Evolutionary conservation across 2,888 invertebrate genomes (phyloP), one percentile per base, ranked within the genome.

Genomic region (Drosophila pegasa): DNA sequence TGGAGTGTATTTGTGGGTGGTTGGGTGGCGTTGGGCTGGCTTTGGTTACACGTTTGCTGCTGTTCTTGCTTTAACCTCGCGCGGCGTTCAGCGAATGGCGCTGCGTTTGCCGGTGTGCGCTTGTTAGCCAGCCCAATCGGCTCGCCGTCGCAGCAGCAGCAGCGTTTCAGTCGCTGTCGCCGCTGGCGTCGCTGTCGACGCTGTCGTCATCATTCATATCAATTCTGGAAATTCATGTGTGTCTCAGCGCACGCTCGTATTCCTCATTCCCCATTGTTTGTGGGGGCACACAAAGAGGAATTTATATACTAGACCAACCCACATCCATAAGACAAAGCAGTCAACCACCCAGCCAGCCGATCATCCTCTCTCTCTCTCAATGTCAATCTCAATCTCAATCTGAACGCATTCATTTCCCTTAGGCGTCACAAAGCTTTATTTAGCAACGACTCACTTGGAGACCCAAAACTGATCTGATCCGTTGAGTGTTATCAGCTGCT

Each of bases 61-160:
- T 71, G 37, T 70, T 68, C 74, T 59, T 80, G 85, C 78, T 85
- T 76, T 64, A 66, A 75, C 71, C 64, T 75, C 61, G 80, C 83
- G 35, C 77, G 86, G 73, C 65, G 64, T 83, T 76, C 73, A 69
- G 55, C 83, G 86, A 87, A 82, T 82, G 88, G 58, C 71, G 61
- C 51, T 58, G 43, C 59, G 65, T 59, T 83, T 71, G 71, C 86
- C 82, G 87, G 68, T 84, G 71, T 55, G 61, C 70, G 71, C 66
- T 85, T 87, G 82, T 71, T 87, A 65, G 87, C 82, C 72, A 71
- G 68, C 56, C 68, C 60, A 60, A 18, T 61, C 47, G 61, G 16
- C 16, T 45, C 29, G 56, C n/a, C 45, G 50, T 20, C 51, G 75
- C 74, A 25, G n/a, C 37, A 14, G 50, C 20, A 52, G 75, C 74